phyloP scores from a whole-genome alignment of 2,113 vertebrate species.

The Mus spicilegus region DNA sequence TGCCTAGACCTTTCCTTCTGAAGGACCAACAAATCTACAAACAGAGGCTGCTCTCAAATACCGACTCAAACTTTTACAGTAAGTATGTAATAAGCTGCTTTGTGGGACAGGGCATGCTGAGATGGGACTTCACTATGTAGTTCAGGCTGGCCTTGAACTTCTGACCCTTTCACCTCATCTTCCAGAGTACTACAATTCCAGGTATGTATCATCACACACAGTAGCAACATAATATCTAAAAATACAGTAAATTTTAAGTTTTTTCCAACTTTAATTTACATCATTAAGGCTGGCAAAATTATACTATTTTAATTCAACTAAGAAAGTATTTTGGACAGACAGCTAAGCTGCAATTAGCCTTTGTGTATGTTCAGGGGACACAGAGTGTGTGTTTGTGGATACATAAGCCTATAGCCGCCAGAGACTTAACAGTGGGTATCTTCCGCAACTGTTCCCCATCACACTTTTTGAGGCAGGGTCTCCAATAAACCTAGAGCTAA shows the following conservation, averaged over 20 bases:
- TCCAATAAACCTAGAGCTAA: not conserved
- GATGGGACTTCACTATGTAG: not conserved
- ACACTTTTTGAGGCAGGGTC: not conserved
- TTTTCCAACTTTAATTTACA: conserved; percentile 44
- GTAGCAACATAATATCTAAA: not conserved
- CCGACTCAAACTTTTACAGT: not conserved
- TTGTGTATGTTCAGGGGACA: not conserved
- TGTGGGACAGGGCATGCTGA: not conserved
- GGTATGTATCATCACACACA: not conserved
- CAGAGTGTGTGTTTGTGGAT: too few species aligned
- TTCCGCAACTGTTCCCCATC: not conserved
- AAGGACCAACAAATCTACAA: not conserved
- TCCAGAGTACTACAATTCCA: not conserved
- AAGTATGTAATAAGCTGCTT: not conserved
- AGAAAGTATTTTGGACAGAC: conserved; percentile 4
- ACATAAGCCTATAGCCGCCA: not conserved
- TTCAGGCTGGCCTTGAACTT: not conserved
- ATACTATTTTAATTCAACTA: conserved; percentile 48
- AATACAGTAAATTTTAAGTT: not conserved
- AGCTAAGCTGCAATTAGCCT: not conserved
- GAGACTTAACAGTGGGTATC: not conserved
- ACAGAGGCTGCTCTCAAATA: conserved; percentile 36
- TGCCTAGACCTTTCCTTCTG: conserved; percentile 25
- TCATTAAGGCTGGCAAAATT: not conserved
- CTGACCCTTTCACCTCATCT: not conserved